These are phyloP conservation scores for Nerophis lumbriciformis DNA, from an alignment of 2,113 vertebrate genomes.

Conservation along the genomic window DNA sequence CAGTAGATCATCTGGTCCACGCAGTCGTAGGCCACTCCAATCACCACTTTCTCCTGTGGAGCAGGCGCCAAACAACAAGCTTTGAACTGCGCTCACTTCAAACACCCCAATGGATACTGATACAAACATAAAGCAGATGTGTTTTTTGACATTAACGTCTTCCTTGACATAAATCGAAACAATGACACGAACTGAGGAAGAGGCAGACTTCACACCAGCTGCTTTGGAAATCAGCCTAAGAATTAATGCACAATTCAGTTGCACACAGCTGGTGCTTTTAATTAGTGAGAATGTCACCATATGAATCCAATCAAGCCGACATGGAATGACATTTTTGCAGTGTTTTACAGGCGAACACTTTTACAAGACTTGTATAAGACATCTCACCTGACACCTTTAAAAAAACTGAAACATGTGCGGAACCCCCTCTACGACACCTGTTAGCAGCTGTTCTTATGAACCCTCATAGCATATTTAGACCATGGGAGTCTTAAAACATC, in stretches of 20 bases:
- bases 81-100: slow-evolving; percentile 28
- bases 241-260: slow-evolving; percentile 40
- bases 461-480: background rate
- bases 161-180: slow-evolving; percentile 43
- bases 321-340: background rate
- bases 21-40: slow-evolving; percentile 88
- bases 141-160: slow-evolving; percentile 30
- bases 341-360: background rate
- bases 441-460: background rate
- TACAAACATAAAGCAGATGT: slow-evolving; percentile 36
- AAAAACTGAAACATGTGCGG: slow-evolving; percentile 1
- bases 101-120: slow-evolving; percentile 5
- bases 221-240: slow-evolving; percentile 37
- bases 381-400: background rate
- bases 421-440: background rate
- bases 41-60: slow-evolving; percentile 83
- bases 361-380: background rate
- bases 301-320: slow-evolving; percentile 47
- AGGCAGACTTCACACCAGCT: slow-evolving; percentile 38
- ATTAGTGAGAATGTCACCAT: slow-evolving; percentile 56
- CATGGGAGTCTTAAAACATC: background rate
- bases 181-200: slow-evolving; percentile 19
- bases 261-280: slow-evolving; percentile 54
- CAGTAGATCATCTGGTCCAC: slow-evolving; percentile 89
- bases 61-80: slow-evolving; percentile 36